Evolutionary conservation across 2,888 invertebrate genomes (phyloP).

Genomic region (Fragum whitleyi): DNA sequence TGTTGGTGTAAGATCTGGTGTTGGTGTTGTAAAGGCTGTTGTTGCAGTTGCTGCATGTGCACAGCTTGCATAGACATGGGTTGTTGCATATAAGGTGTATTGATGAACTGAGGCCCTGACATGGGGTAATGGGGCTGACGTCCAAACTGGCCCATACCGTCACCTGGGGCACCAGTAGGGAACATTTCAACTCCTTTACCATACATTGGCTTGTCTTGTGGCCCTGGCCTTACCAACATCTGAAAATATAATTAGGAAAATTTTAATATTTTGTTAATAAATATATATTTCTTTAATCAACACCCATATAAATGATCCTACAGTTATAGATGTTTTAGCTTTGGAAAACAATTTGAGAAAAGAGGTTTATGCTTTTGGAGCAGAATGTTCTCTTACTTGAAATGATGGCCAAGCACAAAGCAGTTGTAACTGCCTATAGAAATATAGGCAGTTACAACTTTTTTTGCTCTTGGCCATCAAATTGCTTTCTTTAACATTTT

Average conservation of each 20-base stretch:
- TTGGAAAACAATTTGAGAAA: too few species aligned
- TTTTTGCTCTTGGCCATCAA: too few species aligned
- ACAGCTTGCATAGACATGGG: conserved; percentile 64
- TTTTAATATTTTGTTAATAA: background rate
- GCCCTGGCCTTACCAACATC: conserved; percentile 57
- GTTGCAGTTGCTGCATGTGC: conserved; percentile 57
- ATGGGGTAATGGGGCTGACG: conserved; percentile 55
- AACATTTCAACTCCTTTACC: conserved; percentile 39
- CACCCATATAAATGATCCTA: too few species aligned
- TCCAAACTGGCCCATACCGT: conserved; percentile 45
- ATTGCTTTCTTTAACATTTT: too few species aligned
- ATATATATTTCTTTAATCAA: background rate
- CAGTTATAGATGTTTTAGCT: too few species aligned
- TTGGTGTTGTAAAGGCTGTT: conserved; percentile 41
- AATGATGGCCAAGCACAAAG: too few species aligned
- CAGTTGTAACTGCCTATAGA: too few species aligned
- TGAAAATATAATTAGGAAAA: conserved; percentile 49
- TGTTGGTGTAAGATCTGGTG: conserved; percentile 40
- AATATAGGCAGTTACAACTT: too few species aligned
- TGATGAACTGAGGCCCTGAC: conserved; percentile 59
- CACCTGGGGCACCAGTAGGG: conserved; percentile 26
- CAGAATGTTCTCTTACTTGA: too few species aligned
- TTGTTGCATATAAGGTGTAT: conserved; percentile 67
- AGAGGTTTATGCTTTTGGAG: too few species aligned
- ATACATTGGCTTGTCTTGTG: conserved; percentile 57